These are phyloP conservation scores for Neodontobutis hainanensis DNA, from an alignment of 2,113 vertebrate species.

Conservation along the genomic window DNA sequence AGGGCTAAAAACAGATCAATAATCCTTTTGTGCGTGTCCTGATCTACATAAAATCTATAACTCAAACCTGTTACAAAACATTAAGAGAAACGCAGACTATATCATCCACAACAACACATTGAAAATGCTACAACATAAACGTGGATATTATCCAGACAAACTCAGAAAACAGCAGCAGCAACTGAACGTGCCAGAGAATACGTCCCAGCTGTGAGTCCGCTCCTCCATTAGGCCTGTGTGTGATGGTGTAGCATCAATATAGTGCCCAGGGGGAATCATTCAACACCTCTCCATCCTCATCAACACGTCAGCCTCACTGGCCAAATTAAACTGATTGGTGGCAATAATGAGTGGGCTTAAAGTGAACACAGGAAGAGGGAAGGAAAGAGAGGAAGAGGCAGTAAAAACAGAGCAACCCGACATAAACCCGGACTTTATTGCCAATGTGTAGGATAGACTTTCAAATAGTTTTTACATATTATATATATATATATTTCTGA, in stretches of 20 bases:
- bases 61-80: too few relatives aligned
- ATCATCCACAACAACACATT: too few relatives aligned
- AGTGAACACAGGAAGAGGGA: conserved; percentile 24
- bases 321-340: conserved; percentile 73
- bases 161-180: conserved; percentile 30
- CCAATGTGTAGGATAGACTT: neutral
- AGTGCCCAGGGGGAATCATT: conserved; percentile 57
- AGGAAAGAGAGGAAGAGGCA: conserved; percentile 2
- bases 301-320: conserved; percentile 65
- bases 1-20: too few relatives aligned
- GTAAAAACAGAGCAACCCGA: neutral
- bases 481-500: too few relatives aligned
- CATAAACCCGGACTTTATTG: neutral
- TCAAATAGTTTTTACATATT: too few relatives aligned
- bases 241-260: conserved; percentile 56
- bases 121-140: too few relatives aligned
- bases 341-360: conserved; percentile 64
- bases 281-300: conserved; percentile 72
- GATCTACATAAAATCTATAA: too few relatives aligned
- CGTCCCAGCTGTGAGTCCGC: conserved; percentile 64
- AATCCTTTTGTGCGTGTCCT: too few relatives aligned
- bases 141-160: conserved; percentile 10
- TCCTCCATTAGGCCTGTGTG: conserved; percentile 58
- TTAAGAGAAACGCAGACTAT: too few relatives aligned
- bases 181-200: conserved; percentile 57